A percentile compares a stretch with the other conserved stretches of the same genome.
These are phyloP conservation scores for Eupithecia subumbrata DNA, from an alignment of 2,888 invertebrate species.

Conservation along the genomic window DNA sequence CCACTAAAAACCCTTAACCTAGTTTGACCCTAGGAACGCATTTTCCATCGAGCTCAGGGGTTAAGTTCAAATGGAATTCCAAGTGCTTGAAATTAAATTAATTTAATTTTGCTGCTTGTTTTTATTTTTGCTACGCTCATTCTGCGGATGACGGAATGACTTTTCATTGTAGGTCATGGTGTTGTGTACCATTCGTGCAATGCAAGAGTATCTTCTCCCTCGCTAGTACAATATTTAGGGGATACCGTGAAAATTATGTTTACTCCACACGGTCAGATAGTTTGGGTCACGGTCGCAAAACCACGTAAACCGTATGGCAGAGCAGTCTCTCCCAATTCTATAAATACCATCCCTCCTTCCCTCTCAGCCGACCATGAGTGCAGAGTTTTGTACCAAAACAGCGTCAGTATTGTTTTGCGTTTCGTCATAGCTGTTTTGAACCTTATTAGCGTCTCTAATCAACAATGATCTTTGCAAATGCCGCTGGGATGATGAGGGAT, in stretches of 20 bases:
- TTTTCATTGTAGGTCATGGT: neutral
- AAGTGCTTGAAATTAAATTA: too few relatives aligned
- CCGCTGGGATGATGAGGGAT: constrained; percentile 31
- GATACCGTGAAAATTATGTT: neutral
- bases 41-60: neutral
- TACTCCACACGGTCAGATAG: neutral
- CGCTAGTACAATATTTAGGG: neutral
- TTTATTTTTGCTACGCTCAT: neutral
- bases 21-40: neutral
- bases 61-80: neutral
- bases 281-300: constrained; percentile 14
- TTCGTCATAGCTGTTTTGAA: constrained; percentile 14
- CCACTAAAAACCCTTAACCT: neutral
- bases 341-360: constrained; percentile 27
- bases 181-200: neutral
- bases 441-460: neutral
- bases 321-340: constrained; percentile 22
- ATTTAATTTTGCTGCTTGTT: too few relatives aligned
- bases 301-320: constrained; percentile 17
- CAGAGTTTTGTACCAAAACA: constrained; percentile 11
- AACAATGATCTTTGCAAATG: constrained; percentile 34
- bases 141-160: neutral
- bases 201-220: neutral
- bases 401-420: constrained; percentile 28
- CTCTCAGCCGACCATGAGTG: constrained; percentile 23